Conservation (phyloP, 2,797 vertebrate species). For the Paedocypris micromegethes region DNA sequence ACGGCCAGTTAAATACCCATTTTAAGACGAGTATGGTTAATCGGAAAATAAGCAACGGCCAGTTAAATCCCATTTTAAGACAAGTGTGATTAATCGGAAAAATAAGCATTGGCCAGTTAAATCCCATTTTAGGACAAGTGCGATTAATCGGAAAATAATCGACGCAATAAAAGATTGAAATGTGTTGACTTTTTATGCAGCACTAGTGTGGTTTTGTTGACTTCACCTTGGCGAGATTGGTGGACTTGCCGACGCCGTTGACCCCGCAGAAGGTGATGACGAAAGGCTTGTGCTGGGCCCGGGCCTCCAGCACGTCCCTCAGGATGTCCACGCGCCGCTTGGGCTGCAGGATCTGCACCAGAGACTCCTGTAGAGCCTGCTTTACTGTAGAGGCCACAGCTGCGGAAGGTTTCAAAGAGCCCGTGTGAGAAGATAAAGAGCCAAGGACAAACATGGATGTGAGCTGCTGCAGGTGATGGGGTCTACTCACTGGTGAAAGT, state of each 20-base stretch:
- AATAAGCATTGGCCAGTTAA: no score
- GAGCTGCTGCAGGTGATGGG: not conserved
- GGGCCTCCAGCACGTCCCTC: slow-evolving; percentile 91
- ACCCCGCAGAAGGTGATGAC: slow-evolving; percentile 94
- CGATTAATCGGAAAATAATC: no score
- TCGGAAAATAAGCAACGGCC: no score
- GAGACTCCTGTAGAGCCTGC: slow-evolving; percentile 90
- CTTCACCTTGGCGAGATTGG: slow-evolving; percentile 91
- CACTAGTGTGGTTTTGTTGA: not conserved
- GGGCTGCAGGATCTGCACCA: slow-evolving; percentile 96
- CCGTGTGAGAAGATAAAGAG: not conserved
- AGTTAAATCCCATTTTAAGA: no score
- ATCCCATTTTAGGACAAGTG: no score
- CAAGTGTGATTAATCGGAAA: no score
- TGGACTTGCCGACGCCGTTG: slow-evolving; percentile 96
- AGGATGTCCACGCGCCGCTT: slow-evolving; percentile 92
- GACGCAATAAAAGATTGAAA: no score
- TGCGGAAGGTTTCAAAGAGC: slow-evolving; percentile 42
- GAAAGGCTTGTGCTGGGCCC: slow-evolving; percentile 81
- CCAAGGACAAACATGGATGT: slow-evolving; percentile 2
- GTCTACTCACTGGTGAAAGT: slow-evolving; percentile 86
- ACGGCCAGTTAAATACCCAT: no score
- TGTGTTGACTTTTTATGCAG: not conserved
- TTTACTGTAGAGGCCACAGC: slow-evolving; percentile 97
- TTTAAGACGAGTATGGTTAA: no score